Conservation (phyloP, 2,797 vertebrate species). For the Rhabdomys pumilio region DNA sequence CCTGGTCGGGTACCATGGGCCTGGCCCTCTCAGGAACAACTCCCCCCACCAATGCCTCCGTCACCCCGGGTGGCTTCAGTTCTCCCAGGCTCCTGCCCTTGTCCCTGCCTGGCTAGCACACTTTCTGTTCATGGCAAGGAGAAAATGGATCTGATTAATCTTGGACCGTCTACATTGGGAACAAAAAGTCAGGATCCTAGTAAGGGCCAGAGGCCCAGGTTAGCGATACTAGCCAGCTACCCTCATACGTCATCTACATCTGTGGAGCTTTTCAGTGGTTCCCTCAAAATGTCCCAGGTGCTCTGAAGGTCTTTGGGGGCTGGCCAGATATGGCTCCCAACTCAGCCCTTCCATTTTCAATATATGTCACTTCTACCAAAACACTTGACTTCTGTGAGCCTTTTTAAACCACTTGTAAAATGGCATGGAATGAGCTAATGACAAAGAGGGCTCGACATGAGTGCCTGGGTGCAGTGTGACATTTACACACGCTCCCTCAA, state of each 20-base stretch:
- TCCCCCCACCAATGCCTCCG: background rate
- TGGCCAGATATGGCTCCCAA: background rate
- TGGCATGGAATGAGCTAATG: conserved; percentile 7
- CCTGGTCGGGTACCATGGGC: conserved; percentile 83
- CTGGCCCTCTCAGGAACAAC: conserved; percentile 69
- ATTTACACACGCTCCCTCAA: background rate
- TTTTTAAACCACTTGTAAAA: conserved; percentile 4
- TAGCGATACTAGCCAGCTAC: background rate
- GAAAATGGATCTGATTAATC: background rate
- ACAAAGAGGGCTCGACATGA: background rate
- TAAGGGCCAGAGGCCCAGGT: background rate
- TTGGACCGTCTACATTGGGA: background rate
- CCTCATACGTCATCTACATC: background rate
- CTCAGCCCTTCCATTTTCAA: background rate
- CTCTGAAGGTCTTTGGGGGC: background rate
- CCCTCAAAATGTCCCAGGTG: background rate
- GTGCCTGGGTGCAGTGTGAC: background rate
- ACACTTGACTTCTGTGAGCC: conserved; percentile 12
- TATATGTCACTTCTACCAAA: background rate
- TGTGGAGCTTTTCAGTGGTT: background rate
- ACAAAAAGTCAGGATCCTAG: background rate
- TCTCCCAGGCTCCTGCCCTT: conserved; percentile 5
- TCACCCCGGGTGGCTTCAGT: conserved; percentile 42
- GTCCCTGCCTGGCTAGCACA: background rate
- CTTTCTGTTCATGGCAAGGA: background rate